Percentiles rank a stretch among this genome's conserved stretches.
Evolutionary conservation across 2,113 vertebrate species (phyloP).

Genomic region (Carassius carassius): DNA sequence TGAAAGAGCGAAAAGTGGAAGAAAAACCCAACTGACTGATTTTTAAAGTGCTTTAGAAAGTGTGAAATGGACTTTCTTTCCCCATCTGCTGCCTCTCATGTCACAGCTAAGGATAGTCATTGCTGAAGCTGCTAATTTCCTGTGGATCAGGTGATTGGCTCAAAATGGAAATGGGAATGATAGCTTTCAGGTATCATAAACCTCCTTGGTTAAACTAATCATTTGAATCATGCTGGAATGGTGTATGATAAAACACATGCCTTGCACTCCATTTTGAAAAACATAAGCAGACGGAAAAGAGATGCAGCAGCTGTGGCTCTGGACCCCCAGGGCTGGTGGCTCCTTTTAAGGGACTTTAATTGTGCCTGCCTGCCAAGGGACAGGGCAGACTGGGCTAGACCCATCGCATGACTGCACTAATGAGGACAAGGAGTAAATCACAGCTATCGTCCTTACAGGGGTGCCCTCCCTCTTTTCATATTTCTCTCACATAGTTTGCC

Average conservation of each 20-base stretch:
- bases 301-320: conserved; percentile 20
- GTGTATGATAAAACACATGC: neutral
- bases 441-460: conserved; percentile 39
- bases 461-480: neutral
- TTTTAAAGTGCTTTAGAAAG: neutral
- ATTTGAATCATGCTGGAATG: neutral
- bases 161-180: neutral
- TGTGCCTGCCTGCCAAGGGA: conserved; percentile 23
- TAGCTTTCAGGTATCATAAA: neutral
- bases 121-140: neutral
- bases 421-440: conserved; percentile 46
- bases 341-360: conserved; percentile 48
- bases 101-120: neutral
- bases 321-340: neutral
- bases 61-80: too few species aligned
- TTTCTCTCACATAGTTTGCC: conserved; percentile 10
- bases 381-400: conserved; percentile 30
- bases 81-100: neutral
- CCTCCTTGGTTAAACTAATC: conserved; percentile 16
- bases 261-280: neutral
- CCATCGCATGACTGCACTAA: conserved; percentile 41
- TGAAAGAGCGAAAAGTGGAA: neutral
- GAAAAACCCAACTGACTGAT: neutral
- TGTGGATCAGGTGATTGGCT: conserved; percentile 9
- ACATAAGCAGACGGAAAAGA: neutral